A percentile compares a stretch with the other conserved stretches of the same genome.
Conservation (phyloP, 2,797 vertebrate genomes). For the Sebastes steindachneri region DNA sequence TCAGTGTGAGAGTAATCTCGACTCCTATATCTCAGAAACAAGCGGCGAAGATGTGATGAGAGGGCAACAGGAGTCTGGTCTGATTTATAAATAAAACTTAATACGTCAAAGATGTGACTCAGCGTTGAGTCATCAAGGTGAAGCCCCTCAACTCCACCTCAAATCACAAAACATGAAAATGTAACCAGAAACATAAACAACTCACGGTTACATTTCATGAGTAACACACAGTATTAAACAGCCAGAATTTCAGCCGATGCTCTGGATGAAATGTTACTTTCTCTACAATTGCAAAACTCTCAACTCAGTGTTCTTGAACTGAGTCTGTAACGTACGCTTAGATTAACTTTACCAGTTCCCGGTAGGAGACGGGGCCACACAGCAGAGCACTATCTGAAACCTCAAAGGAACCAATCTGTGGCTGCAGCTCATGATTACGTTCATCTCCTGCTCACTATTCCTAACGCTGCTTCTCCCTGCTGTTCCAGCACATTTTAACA, state of each 20-base stretch:
- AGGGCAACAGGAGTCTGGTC: constrained; percentile 8
- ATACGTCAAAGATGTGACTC: constrained; percentile 63
- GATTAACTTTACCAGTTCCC: background rate
- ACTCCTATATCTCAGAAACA: background rate
- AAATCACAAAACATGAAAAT: constrained; percentile 9
- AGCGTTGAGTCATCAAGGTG: constrained; percentile 63
- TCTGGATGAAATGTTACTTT: background rate
- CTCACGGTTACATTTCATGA: background rate
- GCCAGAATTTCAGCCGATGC: background rate
- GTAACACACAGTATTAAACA: background rate
- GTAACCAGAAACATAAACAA: background rate
- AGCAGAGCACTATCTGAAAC: constrained; percentile 18
- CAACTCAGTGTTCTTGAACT: background rate
- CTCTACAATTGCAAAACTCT: background rate
- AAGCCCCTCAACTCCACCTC: constrained; percentile 13
- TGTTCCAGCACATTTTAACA: constrained; percentile 1
- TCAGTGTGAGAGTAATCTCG: background rate
- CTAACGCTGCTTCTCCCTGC: constrained; percentile 5
- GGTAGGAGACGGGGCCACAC: background rate
- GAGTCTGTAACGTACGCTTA: background rate
- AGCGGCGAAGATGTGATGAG: background rate
- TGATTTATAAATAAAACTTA: constrained; percentile 25
- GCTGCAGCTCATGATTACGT: constrained; percentile 34
- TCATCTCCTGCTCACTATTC: constrained; percentile 17
- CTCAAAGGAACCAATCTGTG: constrained; percentile 5